phyloP scores from a whole-genome alignment of 2,797 vertebrate genomes.

The Diglossa cyanea region DNA sequence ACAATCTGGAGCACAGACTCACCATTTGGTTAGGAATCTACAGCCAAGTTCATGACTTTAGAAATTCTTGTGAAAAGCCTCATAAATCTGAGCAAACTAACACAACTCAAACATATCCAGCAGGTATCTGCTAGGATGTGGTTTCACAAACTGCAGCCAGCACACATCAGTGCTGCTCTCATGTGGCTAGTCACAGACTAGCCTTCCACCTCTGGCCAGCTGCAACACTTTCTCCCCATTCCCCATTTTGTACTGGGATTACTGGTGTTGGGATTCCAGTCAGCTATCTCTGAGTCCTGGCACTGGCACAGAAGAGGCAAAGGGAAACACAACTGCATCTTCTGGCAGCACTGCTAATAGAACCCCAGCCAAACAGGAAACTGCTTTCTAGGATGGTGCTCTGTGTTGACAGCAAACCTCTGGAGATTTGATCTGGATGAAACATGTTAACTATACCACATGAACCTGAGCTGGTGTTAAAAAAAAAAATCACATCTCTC shows the following conservation, averaged over 20 bases:
- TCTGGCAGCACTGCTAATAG: background rate
- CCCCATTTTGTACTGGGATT: background rate
- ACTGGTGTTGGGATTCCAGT: background rate
- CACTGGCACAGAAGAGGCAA: background rate
- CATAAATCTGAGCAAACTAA: background rate
- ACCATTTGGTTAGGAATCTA: background rate
- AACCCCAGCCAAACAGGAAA: constrained; percentile 25
- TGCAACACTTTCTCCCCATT: background rate
- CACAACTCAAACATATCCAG: background rate
- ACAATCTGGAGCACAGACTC: background rate
- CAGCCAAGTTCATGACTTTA: background rate
- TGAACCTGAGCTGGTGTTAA: background rate
- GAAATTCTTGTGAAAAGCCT: background rate
- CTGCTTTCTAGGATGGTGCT: constrained; percentile 21
- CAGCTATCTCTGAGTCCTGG: background rate
- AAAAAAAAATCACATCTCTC: background rate
- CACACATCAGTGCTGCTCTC: background rate
- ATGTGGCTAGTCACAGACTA: background rate
- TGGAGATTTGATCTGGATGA: background rate
- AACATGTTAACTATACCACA: background rate
- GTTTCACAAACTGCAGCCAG: background rate
- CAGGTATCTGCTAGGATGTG: background rate
- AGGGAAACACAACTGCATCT: background rate
- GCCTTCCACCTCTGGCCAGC: background rate
- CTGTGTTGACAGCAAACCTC: background rate